Percentiles rank a stretch among this genome's conserved stretches.
phyloP scores from a whole-genome alignment of 2,888 invertebrate genomes.

The Cyaniris semiargus region DNA sequence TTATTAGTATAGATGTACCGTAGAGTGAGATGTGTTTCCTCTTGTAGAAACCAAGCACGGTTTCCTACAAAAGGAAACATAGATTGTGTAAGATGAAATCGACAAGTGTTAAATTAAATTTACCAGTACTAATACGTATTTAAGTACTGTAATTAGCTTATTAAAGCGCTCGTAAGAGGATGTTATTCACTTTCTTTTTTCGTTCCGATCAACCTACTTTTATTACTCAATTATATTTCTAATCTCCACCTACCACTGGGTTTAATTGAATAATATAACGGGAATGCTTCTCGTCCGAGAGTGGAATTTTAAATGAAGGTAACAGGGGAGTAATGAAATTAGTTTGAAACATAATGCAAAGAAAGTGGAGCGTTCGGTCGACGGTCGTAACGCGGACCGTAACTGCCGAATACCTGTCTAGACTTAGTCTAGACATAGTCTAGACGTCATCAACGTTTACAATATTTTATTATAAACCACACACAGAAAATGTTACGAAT shows the following conservation, averaged over 20 bases:
- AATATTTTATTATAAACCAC: conserved; percentile 47
- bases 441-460: conserved; percentile 71
- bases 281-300: background rate
- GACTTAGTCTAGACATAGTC: conserved; percentile 72
- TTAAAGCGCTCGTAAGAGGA: conserved; percentile 6
- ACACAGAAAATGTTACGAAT: conserved; percentile 19
- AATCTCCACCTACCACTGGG: background rate
- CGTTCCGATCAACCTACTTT: conserved; percentile 13
- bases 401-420: conserved; percentile 76
- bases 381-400: conserved; percentile 63
- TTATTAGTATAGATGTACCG: background rate
- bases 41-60: background rate
- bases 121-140: conserved; percentile 2
- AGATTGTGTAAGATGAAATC: conserved; percentile 8
- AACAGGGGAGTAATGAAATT: conserved; percentile 6
- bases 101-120: background rate
- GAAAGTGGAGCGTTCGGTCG: conserved; percentile 52
- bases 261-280: background rate
- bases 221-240: background rate
- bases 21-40: conserved; percentile 6
- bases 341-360: conserved; percentile 31
- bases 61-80: background rate
- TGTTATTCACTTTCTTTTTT: conserved; percentile 13
- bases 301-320: conserved; percentile 6
- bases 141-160: conserved; percentile 9